Evolutionary conservation across 2,888 invertebrate species (phyloP), one percentile per base, ranked within the genome.

Genomic region (Heliconius cydno): DNA sequence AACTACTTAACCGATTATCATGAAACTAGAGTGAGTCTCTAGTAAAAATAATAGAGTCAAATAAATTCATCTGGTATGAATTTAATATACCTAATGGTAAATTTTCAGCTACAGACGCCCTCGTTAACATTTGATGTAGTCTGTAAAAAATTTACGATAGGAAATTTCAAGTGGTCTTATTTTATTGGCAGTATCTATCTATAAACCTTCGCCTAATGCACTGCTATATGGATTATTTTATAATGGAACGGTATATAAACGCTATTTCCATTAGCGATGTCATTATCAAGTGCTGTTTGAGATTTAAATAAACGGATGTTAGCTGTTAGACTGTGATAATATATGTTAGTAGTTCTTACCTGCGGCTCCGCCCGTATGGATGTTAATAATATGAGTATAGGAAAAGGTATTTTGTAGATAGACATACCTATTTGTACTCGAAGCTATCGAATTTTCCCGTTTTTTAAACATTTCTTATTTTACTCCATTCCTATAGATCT

Each of bases 231-330:
- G 83, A 87, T 86, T 87, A 86, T 86, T 85, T 82, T 83, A 67
- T 85, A 84, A 86, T 87, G 89, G 86, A 88, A 88, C 85, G 84
- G 84, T 83, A 85, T 86, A 89, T 92, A 91, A 91, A 92, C 86
- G 86, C 84, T 84, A 85, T 87, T 84, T 90, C 89, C 90, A 93
- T 93, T 92, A 91, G 88, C 84, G 84, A 75, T 86, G 82, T 85
- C 85, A 86, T 90, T 87, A 89, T 80, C 82, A 79, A 46, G 77
- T 75, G 74, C 77, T 77, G 28, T 74, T 65, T 57, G 67, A 78
- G 70, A 71, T 77, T 79, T 75, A 63, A 75, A 78, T 28, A 73
- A 34, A 52, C 46, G 63, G 46, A 75, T 34, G 68, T 68, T 75
- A 46, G 75, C 68, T 60, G 68, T 75, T 75, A 75, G 38, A 28